Percentiles rank a stretch among this genome's conserved stretches.
Conservation (phyloP, 2,113 vertebrate species). For the Brachyhypopomus gauderio region DNA sequence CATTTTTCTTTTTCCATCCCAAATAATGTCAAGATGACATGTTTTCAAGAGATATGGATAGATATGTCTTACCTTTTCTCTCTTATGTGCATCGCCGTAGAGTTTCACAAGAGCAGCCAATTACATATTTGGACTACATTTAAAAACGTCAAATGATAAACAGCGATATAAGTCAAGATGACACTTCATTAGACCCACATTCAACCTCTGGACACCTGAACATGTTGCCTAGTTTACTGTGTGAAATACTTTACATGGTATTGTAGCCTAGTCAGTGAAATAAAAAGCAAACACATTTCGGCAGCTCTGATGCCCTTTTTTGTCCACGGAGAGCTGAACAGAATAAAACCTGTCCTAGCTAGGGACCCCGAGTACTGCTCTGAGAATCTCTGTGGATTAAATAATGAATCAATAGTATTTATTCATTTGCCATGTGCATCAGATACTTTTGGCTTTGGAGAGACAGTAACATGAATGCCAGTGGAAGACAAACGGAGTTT, state of each 20-base stretch:
- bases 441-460: too few relatives aligned
- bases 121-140: too few relatives aligned
- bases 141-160: not conserved
- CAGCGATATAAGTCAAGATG: not conserved
- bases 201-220: not conserved
- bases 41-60: constrained; percentile 45
- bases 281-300: too few relatives aligned
- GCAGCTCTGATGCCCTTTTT: too few relatives aligned
- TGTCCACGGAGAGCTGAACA: too few relatives aligned
- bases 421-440: too few relatives aligned
- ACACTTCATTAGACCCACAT: not conserved
- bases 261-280: not conserved
- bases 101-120: not conserved
- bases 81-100: not conserved
- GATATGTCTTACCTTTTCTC: not conserved
- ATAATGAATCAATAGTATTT: too few relatives aligned
- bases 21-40: constrained; percentile 15
- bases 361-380: too few relatives aligned
- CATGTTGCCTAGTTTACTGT: not conserved
- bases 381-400: too few relatives aligned
- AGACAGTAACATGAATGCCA: too few relatives aligned
- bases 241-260: not conserved
- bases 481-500: too few relatives aligned
- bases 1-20: not conserved
- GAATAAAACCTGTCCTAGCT: too few relatives aligned